These are phyloP conservation scores for Cryptophagus acutangulus DNA, from an alignment of 2,888 invertebrate genomes.

Conservation along the genomic window DNA sequence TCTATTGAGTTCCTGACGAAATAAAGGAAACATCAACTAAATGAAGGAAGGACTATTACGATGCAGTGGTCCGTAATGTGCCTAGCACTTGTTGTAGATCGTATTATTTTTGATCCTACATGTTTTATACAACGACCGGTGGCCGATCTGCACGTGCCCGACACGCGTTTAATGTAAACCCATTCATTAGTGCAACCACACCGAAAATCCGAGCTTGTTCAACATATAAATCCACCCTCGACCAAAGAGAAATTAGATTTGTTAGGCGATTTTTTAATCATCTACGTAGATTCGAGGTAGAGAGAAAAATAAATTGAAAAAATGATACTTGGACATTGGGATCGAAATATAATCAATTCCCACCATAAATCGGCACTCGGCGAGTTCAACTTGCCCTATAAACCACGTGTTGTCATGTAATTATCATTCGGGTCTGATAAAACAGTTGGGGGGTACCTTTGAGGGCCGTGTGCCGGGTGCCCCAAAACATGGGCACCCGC, in stretches of 20 bases:
- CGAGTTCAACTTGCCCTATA: constrained; percentile 34
- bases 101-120: constrained; percentile 46
- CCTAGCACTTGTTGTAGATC: constrained; percentile 43
- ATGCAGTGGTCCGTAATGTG: constrained; percentile 35
- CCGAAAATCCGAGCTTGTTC: constrained; percentile 41
- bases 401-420: constrained; percentile 48
- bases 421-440: constrained; percentile 46
- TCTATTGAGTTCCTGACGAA: constrained; percentile 13
- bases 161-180: constrained; percentile 49
- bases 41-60: constrained; percentile 27
- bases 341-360: constrained; percentile 25
- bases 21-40: constrained; percentile 20
- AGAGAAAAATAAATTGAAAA: too few species aligned
- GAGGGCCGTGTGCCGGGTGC: constrained; percentile 43
- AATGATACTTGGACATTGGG: too few species aligned
- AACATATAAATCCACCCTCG: constrained; percentile 15
- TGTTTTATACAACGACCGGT: constrained; percentile 42
- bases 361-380: constrained; percentile 30
- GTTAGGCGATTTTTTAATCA: constrained; percentile 33
- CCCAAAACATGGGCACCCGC: constrained; percentile 43
- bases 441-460: constrained; percentile 44
- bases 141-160: constrained; percentile 43
- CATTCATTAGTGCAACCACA: constrained; percentile 51
- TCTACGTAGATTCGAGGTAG: too few species aligned
- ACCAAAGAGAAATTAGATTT: constrained; percentile 31